Percentiles rank a stretch among this genome's conserved stretches.
Conservation (phyloP, 2,113 vertebrate genomes). For the Larimichthys crocea region DNA sequence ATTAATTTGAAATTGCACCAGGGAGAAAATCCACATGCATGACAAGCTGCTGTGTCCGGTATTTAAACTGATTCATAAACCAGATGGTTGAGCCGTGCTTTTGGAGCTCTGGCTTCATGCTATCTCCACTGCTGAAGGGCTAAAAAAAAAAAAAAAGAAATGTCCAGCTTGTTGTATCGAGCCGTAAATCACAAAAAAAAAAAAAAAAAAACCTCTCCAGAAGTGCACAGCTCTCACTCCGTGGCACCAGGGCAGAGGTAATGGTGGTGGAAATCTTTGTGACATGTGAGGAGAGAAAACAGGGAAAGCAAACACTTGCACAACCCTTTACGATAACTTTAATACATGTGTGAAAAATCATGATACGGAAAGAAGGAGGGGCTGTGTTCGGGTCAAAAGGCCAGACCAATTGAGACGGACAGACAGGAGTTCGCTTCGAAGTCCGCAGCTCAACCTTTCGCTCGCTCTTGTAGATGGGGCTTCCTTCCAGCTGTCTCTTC, state of each 20-base stretch:
- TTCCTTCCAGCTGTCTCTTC: conserved; percentile 91
- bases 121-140: conserved; percentile 58
- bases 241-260: background rate
- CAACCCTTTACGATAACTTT: conserved; percentile 55
- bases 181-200: conserved; percentile 50
- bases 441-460: conserved; percentile 63
- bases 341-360: conserved; percentile 50
- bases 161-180: conserved; percentile 44
- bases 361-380: conserved; percentile 34
- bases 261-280: conserved; percentile 35
- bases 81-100: conserved; percentile 80
- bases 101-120: conserved; percentile 59
- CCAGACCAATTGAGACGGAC: conserved; percentile 68
- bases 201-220: background rate
- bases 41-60: conserved; percentile 81
- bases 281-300: background rate
- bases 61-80: conserved; percentile 81
- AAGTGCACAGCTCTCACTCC: background rate
- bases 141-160: conserved; percentile 44
- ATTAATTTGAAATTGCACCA: conserved; percentile 77
- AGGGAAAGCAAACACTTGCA: conserved; percentile 23
- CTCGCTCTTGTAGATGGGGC: conserved; percentile 81
- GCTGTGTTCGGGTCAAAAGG: conserved; percentile 68
- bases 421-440: conserved; percentile 46
- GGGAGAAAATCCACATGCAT: conserved; percentile 75